phyloP scores from a whole-genome alignment of 1,140 invertebrate genomes.

The Cydia amplana region DNA sequence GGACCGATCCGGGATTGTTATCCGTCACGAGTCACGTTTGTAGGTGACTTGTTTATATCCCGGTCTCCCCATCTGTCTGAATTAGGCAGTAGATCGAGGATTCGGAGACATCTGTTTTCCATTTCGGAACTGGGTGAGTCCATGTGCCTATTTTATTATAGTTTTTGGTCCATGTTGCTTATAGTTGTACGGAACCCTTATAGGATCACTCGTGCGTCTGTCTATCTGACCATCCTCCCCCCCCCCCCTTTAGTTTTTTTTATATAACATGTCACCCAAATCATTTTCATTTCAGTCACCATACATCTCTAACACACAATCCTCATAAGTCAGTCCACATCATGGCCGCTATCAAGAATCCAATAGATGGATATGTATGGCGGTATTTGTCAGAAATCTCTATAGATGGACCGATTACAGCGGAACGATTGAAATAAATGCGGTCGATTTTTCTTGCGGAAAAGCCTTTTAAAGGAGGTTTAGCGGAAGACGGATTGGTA shows the following conservation, averaged over 20 bases:
- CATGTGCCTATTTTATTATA: background rate
- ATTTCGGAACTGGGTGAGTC: background rate
- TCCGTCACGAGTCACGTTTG: background rate
- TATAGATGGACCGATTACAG: constrained; percentile 20
- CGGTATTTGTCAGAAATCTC: constrained; percentile 20
- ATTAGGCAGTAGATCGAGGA: background rate
- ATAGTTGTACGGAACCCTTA: too few species aligned
- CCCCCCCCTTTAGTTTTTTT: too few species aligned
- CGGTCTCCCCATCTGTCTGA: background rate
- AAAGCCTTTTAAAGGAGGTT: background rate
- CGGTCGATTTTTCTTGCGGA: constrained; percentile 2
- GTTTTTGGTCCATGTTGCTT: background rate
- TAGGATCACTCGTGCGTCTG: too few species aligned
- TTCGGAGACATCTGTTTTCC: background rate
- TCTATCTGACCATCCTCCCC: too few species aligned
- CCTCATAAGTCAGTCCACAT: too few species aligned
- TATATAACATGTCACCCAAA: too few species aligned
- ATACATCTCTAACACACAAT: too few species aligned
- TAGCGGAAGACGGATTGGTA: constrained; percentile 14
- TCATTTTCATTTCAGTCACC: too few species aligned
- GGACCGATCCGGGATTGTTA: background rate
- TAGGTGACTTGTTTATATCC: constrained; percentile 9
- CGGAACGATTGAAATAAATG: constrained; percentile 30
- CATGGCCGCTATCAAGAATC: background rate
- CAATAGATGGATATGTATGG: constrained; percentile 19